Base-by-base conservation (phyloP, 2,797 vertebrate genomes). In the Dipus sagitta region DNA sequence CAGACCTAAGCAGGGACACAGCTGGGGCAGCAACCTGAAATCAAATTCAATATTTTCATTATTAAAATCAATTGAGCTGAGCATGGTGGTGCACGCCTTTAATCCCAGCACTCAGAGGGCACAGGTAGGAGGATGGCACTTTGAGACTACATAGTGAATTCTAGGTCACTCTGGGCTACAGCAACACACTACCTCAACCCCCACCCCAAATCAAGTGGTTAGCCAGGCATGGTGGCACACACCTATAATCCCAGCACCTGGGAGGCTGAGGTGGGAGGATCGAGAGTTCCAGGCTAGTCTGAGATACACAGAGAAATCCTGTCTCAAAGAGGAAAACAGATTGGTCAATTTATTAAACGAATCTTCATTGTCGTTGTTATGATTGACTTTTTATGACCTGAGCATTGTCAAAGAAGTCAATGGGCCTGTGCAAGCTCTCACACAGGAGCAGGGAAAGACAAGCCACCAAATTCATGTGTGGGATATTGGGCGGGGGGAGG, bases 331-430 rank as follows among this genome's bases (percentile, higher is more conserved):
- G 62, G 17, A 64, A 21, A 64, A 64, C 24, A 13, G 28, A 82
- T 34, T 34, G 78, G 71, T 7, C 6, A 15, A 88, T 70, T 88
- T 24, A 72, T 82, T 60, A 90, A 26, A 20, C 23, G 42, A 86
- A 91, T 76, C 64, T 91, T 20, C 65, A 7, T 47, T 52, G 67
- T 17, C 30, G 30, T 24, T 68, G 34, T 11, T 80, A 58, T 14
- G 60, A 20, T 78, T 76, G 20, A 75, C 64, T 84, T 88, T 83
- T 85, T 76, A 52, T 76, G 38, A 80, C 64, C 42, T 62, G 18
- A 93, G 54, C 47, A 0, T 91, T 93, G 58, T 76, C 64, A 52
- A n/a, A 88, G 60, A 84, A 62, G 26, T 86, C 62, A 80, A 38
- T 60, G 20, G 17, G 13, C 3, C 28, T 38, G 23, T 23, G 32